phyloP scores from a whole-genome alignment of 2,113 vertebrate species.

The Tachysurus vachellii region DNA sequence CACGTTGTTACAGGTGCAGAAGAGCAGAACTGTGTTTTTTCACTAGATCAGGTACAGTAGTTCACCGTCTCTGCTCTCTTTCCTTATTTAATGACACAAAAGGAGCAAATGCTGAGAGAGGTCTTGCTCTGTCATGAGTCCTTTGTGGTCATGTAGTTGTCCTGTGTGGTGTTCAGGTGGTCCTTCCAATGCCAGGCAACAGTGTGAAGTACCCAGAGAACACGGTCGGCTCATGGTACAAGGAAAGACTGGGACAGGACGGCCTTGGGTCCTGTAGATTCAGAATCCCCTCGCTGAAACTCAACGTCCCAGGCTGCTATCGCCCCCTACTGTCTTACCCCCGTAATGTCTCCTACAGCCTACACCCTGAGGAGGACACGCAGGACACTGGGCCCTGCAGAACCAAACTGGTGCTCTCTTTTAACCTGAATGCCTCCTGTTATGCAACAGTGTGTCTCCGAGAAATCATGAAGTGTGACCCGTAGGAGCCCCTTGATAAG shows the following conservation, averaged over 20 bases:
- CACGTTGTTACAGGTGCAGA: slow-evolving; percentile 72
- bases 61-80: background rate
- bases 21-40: slow-evolving; percentile 62
- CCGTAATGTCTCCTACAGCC: slow-evolving; percentile 74
- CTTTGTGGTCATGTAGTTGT: background rate
- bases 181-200: slow-evolving; percentile 90
- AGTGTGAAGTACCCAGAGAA: slow-evolving; percentile 86
- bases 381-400: slow-evolving; percentile 19
- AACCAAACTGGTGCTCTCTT: slow-evolving; percentile 77
- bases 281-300: slow-evolving; percentile 80
- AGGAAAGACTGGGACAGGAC: slow-evolving; percentile 80
- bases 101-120: too few species aligned
- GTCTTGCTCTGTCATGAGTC: background rate
- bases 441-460: slow-evolving; percentile 90
- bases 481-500: slow-evolving; percentile 47
- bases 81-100: background rate
- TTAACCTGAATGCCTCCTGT: slow-evolving; percentile 87
- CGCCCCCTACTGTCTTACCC: slow-evolving; percentile 83
- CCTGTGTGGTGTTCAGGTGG: slow-evolving; percentile 74
- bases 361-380: slow-evolving; percentile 58
- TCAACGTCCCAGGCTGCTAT: slow-evolving; percentile 92
- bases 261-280: slow-evolving; percentile 81
- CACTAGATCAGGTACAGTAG: slow-evolving; percentile 62
- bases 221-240: slow-evolving; percentile 71
- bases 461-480: slow-evolving; percentile 92